Base-by-base conservation (phyloP, 2,888 invertebrate genomes). In the Pseudococcus viburni region DNA sequence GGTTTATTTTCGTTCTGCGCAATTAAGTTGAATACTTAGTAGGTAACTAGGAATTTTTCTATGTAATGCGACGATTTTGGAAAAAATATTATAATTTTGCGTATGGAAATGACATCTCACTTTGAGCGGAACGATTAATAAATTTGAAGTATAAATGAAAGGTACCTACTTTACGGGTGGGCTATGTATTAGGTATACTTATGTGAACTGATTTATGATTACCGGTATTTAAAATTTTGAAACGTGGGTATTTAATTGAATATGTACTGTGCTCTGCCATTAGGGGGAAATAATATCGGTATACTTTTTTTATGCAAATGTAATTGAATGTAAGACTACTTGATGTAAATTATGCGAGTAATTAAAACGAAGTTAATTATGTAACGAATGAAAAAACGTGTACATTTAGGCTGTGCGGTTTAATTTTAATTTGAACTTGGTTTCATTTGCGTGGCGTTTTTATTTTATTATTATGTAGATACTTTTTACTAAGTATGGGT, bases 321-420 rank as follows among this genome's bases (percentile, higher is more conserved):
- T 84, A 84, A 84, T 84, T 84, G 55, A 84, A 84, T 55, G 33
- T 84, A 55, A 77, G 68, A 86, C 33, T 68, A 26, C 39, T 80
- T 46, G 39, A 73, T 80, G 55, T 73, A 77, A 87, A 77, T 83
- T 51, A 87, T 39, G 33, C 19, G 33, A 55, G 73, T 33, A 64
- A 22, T 80, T 48, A 87, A 83, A 73, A 88, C 51, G 59, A 86
- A 83, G 55, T 59, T 77, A 48, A 80, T 86, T 87, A 86, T 73
- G 88, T 48, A 88, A 64, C 64, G 51, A 33, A 85, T 22, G 48
- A 39, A 73, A 73, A 77, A 77, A 77, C 77, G 42, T 9, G 19
- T 83, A 83, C 11, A 19, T 83, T 46, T 19, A 8, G 46, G 46
- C 46, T 33, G 33, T 39, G 33, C 33, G 73, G 33, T 33, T 73